These are phyloP conservation scores for Aporrectodea caliginosa DNA, from an alignment of 1,140 invertebrate species.

Conservation along the genomic window DNA sequence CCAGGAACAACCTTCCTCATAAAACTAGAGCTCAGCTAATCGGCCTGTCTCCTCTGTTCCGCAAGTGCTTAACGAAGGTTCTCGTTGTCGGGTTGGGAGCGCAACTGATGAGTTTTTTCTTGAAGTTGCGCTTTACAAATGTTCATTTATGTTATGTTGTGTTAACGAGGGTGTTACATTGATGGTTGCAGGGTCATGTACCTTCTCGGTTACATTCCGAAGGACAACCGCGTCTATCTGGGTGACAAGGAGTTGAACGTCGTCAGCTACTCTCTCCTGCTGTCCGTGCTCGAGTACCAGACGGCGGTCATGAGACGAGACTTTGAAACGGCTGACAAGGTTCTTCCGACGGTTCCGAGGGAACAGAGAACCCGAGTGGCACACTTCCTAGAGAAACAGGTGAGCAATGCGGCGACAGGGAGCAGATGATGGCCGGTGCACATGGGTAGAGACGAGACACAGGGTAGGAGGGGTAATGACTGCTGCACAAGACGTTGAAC, in stretches of 20 bases:
- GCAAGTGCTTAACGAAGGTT: too few relatives aligned
- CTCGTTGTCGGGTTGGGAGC: not conserved
- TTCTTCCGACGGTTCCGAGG: conserved; percentile 84
- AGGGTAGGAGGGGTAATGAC: too few relatives aligned
- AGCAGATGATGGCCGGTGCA: too few relatives aligned
- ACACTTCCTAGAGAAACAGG: conserved; percentile 97
- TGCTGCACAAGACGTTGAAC: too few relatives aligned
- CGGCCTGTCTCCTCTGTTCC: too few relatives aligned
- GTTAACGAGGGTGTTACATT: conserved; percentile 20
- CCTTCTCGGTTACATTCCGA: conserved; percentile 92
- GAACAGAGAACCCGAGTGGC: conserved; percentile 95
- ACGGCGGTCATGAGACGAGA: conserved; percentile 98
- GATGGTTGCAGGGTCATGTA: conserved; percentile 66
- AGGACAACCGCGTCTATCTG: conserved; percentile 92
- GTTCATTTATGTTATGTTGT: not conserved
- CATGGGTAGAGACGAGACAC: too few relatives aligned
- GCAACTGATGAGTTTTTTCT: too few relatives aligned
- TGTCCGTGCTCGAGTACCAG: conserved; percentile 97
- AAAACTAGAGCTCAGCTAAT: too few relatives aligned
- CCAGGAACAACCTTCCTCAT: too few relatives aligned
- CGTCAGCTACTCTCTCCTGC: conserved; percentile 73
- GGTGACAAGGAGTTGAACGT: conserved; percentile 97
- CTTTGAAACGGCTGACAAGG: conserved; percentile 92
- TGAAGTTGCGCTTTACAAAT: too few relatives aligned
- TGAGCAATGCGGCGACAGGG: too few relatives aligned